Percentiles rank a stretch among this genome's conserved stretches.
Evolutionary conservation across 2,888 invertebrate species (phyloP).

Genomic region (Argyresthia albistria): DNA sequence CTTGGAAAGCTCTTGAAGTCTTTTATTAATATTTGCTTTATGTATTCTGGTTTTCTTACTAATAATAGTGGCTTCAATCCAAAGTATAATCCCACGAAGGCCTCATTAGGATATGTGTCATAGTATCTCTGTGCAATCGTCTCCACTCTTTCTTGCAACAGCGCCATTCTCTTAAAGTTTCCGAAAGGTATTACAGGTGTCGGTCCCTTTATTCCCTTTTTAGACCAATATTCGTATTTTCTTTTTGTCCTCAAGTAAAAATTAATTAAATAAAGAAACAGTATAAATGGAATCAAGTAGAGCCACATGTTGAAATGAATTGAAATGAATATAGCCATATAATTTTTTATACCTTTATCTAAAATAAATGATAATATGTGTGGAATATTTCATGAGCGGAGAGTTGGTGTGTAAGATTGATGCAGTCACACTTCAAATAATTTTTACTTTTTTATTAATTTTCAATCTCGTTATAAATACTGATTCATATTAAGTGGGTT

Average conservation of each 20-base stretch:
- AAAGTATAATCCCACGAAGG: conserved; percentile 36
- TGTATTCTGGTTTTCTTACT: conserved; percentile 36
- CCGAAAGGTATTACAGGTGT: background rate
- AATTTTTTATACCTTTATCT: too few species aligned
- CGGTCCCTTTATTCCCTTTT: background rate
- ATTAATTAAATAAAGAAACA: background rate
- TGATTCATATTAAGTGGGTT: too few species aligned
- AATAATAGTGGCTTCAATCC: conserved; percentile 29
- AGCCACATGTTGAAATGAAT: background rate
- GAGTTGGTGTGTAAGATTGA: too few species aligned
- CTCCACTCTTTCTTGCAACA: too few species aligned
- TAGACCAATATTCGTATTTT: background rate
- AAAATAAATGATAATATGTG: too few species aligned
- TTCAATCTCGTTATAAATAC: too few species aligned
- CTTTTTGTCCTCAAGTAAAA: background rate
- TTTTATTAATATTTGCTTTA: conserved; percentile 29
- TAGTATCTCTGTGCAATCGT: too few species aligned
- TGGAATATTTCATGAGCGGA: too few species aligned
- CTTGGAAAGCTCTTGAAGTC: background rate
- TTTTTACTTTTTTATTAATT: too few species aligned
- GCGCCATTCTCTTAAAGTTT: background rate
- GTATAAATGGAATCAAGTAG: background rate
- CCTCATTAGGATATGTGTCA: conserved; percentile 19
- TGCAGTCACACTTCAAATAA: too few species aligned
- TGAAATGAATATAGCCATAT: too few species aligned